Percentiles rank a stretch among this genome's conserved stretches.
Conservation (phyloP, 2,113 vertebrate genomes). For the Enhydra lutris region DNA sequence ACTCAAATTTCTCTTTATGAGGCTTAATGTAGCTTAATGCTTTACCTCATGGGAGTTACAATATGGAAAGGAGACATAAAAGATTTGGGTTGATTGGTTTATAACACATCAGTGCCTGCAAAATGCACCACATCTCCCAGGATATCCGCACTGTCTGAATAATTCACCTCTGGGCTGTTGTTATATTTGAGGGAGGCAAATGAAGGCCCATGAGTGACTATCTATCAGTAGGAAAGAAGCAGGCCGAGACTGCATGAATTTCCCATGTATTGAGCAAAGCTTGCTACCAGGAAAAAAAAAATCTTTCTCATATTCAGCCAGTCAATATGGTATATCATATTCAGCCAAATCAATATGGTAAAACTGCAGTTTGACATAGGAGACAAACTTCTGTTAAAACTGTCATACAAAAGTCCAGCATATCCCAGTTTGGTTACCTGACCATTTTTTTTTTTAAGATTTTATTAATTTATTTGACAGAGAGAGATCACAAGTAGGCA, state of each 20-base stretch:
- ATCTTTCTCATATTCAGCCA: neutral
- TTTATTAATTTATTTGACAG: too few species aligned
- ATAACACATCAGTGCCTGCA: slow-evolving; percentile 29
- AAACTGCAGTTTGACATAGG: neutral
- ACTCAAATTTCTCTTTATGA: slow-evolving; percentile 60
- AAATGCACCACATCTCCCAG: neutral
- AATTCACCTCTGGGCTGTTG: slow-evolving; percentile 17
- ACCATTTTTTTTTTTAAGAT: neutral
- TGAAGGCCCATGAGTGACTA: neutral
- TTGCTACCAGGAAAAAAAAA: neutral
- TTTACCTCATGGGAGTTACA: slow-evolving; percentile 50
- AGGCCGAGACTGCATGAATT: neutral
- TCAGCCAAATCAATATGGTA: neutral
- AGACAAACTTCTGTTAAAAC: neutral
- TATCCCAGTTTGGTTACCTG: neutral
- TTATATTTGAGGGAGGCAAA: neutral
- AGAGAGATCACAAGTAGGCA: too few species aligned
- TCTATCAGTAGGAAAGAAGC: neutral
- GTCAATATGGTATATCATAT: neutral
- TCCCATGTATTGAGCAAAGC: neutral
- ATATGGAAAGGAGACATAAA: slow-evolving; percentile 59
- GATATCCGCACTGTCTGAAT: neutral
- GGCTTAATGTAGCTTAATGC: slow-evolving; percentile 53
- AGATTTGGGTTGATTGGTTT: slow-evolving; percentile 6
- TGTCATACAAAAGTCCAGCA: neutral